Base-by-base conservation (phyloP, 2,797 vertebrate species). In the Gobionotothen gibberifrons region DNA sequence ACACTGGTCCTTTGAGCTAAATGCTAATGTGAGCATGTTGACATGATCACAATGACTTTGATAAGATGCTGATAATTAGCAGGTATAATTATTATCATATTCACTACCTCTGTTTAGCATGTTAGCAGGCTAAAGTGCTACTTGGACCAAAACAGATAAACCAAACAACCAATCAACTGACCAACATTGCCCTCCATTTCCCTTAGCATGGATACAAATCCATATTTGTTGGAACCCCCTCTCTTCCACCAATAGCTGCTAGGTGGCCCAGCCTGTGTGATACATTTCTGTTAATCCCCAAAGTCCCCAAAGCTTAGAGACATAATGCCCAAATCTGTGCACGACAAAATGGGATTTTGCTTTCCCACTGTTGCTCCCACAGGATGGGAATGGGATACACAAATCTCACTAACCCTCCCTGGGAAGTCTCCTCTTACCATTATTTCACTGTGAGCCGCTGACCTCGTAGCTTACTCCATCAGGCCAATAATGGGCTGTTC, bases 211-310 rank as follows among this genome's bases (percentile, higher is more conserved):
- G 29, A 49, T 69, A 5, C 55, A 69, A 76, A 70, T 76, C 51
- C 19, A 70, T 67, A 71, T 75, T 65, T 5, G 19, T 70, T 44
- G 68, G 62, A 72, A 69, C 13, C 44, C 22, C 3, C 14, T 65
- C 80, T 61, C 29, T 36, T 49, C 47, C 55, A 42, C 59, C 61
- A 63, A 82, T 85, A 77, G 57, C 75, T 66, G 74, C 76, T 78
- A 81, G 76, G 83, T 87, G 83, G 85, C 81, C 77, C 69, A 72
- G 69, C 80, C 59, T 83, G 78, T 85, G 83, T 70, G 80, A 86
- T 87, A 79, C 70, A 0, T 86, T 83, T 75, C 63, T 49, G 39
- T 75, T 86, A 88, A 90, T 89, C 89, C 86, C 51, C 53, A 84
- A 81, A 87, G 81, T 86, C 79, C 74, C 75, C 64, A 69, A 54